Percentiles rank a stretch among this genome's conserved stretches.
Evolutionary conservation across 2,113 vertebrate genomes (phyloP).

Genomic region (Phyllostomus discolor): DNA sequence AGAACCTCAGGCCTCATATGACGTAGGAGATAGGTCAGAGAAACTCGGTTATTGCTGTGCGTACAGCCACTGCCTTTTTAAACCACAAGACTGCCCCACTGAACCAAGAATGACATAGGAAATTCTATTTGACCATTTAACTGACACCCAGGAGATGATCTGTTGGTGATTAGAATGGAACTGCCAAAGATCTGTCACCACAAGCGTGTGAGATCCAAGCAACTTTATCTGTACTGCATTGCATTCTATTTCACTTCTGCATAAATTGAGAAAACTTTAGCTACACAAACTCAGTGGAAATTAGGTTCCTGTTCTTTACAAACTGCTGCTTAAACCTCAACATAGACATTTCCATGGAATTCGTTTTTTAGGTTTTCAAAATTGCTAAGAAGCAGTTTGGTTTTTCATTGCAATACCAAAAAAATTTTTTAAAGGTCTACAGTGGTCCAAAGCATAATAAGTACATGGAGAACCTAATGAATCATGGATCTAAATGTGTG

Average conservation of each 20-base stretch:
- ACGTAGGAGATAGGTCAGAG: neutral
- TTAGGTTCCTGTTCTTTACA: slow-evolving; percentile 69
- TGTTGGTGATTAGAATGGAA: slow-evolving; percentile 61
- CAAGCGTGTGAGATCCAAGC: slow-evolving; percentile 35
- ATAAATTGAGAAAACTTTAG: slow-evolving; percentile 41
- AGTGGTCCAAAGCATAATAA: slow-evolving; percentile 64
- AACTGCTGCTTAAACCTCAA: slow-evolving; percentile 61
- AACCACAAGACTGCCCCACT: neutral
- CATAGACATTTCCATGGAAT: slow-evolving; percentile 62
- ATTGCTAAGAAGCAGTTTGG: slow-evolving; percentile 64
- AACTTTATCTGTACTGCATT: slow-evolving; percentile 53
- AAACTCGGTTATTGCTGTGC: slow-evolving; percentile 1
- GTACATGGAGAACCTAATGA: slow-evolving; percentile 63
- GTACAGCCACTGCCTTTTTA: slow-evolving; percentile 58
- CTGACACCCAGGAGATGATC: slow-evolving; percentile 57
- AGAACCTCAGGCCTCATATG: slow-evolving; percentile 1
- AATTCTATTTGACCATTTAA: slow-evolving; percentile 67
- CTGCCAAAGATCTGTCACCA: slow-evolving; percentile 56
- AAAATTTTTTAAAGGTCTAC: neutral
- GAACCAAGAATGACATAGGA: slow-evolving; percentile 64
- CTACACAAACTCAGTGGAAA: slow-evolving; percentile 62
- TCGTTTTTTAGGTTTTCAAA: slow-evolving; percentile 63
- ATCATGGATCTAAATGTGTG: slow-evolving; percentile 56
- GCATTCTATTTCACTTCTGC: slow-evolving; percentile 51
- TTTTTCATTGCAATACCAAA: slow-evolving; percentile 24